Base-by-base conservation (phyloP, 2,888 invertebrate genomes). In the Agrilus cyanescens region DNA sequence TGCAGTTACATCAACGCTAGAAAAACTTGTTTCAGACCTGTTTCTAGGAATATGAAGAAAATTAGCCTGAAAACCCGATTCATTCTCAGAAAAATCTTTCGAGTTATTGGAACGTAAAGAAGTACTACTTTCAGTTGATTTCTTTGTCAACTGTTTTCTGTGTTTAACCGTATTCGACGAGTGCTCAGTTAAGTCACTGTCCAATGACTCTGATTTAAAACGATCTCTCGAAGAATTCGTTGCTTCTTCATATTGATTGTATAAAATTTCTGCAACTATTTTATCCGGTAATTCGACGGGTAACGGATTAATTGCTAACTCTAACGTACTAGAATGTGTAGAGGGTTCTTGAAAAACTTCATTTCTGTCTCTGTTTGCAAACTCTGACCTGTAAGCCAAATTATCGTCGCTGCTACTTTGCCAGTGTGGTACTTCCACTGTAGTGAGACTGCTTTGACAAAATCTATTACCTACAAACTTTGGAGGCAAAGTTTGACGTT, bases 401-500 rank as follows among this genome's bases (percentile, higher is more conserved):
- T 65, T 63, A 52, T 60, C 61, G 47, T 66, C 67, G 50, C 65
- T 66, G 47, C 57, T 64, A 4, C 66, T 66, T 46, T 61, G 58
- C 68, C 72, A 73, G 1, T 65, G 62, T 3, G 75, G 75, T 48
- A 74, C 72, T 57, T 73, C 72, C 20, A 75, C 71, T 43, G 71
- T 70, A 0, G 75, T 76, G 39, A 70, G 62, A 31, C 70, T 69
- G 43, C 68, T 69, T 41, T 68, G 63, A 56, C 73, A 75, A 49
- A 75, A 76, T 43, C 73, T 73, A 57, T 75, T 74, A 4, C 72
- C 75, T 15, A 74, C 73, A 57, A 75, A 75, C 45, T 73, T 72
- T 50, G 77, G 74, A 6, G 82, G 82, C 62, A 78, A 80, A 59
- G 81, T 82, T 52, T 79, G 78, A 20, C 82, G 69, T 29, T 72